Evolutionary conservation across 2,113 vertebrate genomes (phyloP).

Genomic region (Microcebus murinus): DNA sequence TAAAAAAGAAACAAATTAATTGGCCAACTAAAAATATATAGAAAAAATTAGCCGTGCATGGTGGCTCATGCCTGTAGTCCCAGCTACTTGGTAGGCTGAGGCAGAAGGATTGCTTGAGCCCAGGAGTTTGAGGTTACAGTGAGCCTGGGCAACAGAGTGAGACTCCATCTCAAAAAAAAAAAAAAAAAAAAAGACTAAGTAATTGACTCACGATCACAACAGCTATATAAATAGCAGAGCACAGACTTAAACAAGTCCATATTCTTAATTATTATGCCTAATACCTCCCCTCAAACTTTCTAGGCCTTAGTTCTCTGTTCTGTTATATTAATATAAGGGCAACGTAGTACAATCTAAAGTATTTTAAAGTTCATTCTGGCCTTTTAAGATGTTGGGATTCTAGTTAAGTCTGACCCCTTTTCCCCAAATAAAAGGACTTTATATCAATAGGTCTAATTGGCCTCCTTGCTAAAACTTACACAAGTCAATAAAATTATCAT

Average conservation of each 20-base stretch:
- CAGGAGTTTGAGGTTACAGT: no score
- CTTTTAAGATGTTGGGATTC: constrained; percentile 18
- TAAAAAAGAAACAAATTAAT: no score
- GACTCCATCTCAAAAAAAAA: no score
- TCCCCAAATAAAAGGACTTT: not conserved
- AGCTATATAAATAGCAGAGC: not conserved
- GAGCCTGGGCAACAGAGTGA: no score
- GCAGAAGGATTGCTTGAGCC: no score
- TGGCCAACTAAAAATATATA: no score
- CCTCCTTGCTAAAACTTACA: not conserved
- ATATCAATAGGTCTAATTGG: not conserved
- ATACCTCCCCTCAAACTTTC: not conserved
- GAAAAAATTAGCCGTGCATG: no score
- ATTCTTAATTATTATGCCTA: not conserved
- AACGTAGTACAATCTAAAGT: not conserved
- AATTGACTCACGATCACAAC: not conserved
- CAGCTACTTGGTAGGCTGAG: no score
- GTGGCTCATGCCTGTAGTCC: no score
- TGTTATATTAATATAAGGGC: not conserved
- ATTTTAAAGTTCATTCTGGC: not conserved
- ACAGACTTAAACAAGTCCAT: not conserved
- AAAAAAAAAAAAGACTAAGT: not conserved
- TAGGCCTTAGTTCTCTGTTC: not conserved
- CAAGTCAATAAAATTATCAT: not conserved
- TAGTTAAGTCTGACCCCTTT: not conserved